These are phyloP conservation scores for Galerucella pusilla DNA, from an alignment of 2,888 invertebrate genomes.

Conservation along the genomic window DNA sequence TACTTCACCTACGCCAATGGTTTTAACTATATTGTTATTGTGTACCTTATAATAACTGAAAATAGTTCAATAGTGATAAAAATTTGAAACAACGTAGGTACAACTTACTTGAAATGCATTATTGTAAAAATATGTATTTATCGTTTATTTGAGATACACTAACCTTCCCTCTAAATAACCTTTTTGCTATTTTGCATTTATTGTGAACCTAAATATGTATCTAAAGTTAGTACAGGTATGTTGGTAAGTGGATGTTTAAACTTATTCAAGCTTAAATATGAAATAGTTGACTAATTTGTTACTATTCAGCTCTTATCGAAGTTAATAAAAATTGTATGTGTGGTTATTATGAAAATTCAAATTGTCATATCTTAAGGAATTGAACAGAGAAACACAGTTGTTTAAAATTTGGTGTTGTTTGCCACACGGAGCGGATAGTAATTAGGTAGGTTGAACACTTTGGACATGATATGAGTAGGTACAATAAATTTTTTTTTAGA, in stretches of 20 bases:
- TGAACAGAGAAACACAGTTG: too few species aligned
- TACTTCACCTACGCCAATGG: background rate
- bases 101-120: background rate
- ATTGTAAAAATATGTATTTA: slow-evolving; percentile 5
- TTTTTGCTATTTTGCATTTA: background rate
- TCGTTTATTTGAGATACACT: background rate
- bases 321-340: too few species aligned
- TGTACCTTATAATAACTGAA: background rate
- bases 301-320: background rate
- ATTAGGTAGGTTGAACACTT: too few species aligned
- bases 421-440: too few species aligned
- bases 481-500: too few species aligned
- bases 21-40: slow-evolving; percentile 1
- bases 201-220: background rate
- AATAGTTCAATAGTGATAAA: background rate
- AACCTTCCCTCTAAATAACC: background rate
- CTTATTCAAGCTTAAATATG: background rate
- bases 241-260: background rate
- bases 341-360: too few species aligned
- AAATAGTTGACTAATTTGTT: background rate
- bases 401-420: too few species aligned
- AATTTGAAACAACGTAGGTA: background rate
- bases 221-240: background rate
- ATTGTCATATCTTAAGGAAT: too few species aligned
- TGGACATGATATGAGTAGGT: too few species aligned